These are phyloP conservation scores for Clarias batrachus DNA, from an alignment of 2,113 vertebrate genomes.

Conservation along the genomic window DNA sequence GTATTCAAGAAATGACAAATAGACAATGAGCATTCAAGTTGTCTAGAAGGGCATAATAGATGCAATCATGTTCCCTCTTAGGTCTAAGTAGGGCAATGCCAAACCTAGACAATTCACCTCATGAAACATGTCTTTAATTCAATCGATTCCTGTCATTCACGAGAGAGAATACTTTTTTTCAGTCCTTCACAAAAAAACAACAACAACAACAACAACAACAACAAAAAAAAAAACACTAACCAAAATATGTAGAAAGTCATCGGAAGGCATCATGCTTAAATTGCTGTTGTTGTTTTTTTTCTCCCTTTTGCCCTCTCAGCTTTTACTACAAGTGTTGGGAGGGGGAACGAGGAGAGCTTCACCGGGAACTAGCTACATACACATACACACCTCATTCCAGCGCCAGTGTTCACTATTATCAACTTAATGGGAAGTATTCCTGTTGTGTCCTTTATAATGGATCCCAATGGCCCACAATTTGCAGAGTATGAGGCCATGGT, in stretches of 20 bases:
- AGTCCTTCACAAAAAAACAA: conserved; percentile 9
- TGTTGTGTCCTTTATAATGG: conserved; percentile 11
- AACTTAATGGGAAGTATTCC: conserved; percentile 39
- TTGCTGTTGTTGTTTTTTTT: conserved; percentile 32
- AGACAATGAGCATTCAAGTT: conserved; percentile 37
- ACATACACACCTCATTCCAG: neutral
- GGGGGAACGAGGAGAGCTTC: neutral
- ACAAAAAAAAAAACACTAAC: neutral
- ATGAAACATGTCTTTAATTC: neutral
- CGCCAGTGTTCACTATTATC: conserved; percentile 23
- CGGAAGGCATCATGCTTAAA: conserved; percentile 25
- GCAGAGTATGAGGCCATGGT: conserved; percentile 39
- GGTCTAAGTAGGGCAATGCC: neutral
- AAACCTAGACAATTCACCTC: neutral
- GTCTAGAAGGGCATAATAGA: conserved; percentile 24
- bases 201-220: neutral
- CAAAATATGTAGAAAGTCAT: conserved; percentile 2
- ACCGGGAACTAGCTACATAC: neutral
- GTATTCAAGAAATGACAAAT: conserved; percentile 19
- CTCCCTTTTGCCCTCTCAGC: conserved; percentile 4
- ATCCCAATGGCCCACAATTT: conserved; percentile 31
- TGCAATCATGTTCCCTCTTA: conserved; percentile 11
- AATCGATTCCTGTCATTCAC: neutral
- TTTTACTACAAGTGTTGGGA: neutral
- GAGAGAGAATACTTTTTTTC: neutral